Evolutionary conservation across 2,113 vertebrate species (phyloP).

Genomic region (Hemiprocne comata): DNA sequence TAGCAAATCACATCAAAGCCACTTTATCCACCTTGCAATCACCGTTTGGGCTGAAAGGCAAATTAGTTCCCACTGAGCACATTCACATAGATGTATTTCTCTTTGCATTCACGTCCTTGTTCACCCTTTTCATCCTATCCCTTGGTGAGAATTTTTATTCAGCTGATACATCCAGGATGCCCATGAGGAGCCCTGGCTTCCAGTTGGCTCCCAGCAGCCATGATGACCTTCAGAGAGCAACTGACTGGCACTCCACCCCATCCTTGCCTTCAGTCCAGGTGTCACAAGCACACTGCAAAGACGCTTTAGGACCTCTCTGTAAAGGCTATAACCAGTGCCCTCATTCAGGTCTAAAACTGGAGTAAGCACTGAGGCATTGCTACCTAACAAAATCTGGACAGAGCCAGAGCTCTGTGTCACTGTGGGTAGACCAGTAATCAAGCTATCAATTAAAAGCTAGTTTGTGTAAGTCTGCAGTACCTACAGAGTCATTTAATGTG

Average conservation of each 20-base stretch:
- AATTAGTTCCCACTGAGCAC: not conserved
- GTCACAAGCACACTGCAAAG: not conserved
- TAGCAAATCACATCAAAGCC: not conserved
- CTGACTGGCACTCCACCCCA: not conserved
- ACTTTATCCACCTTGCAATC: not conserved
- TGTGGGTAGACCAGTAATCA: not conserved
- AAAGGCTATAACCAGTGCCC: not conserved
- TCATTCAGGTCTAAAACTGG: not conserved
- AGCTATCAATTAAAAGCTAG: not conserved
- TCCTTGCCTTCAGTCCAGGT: rapidly evolving
- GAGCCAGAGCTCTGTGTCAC: not conserved
- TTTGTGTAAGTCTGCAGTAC: not conserved
- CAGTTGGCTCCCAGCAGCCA: not conserved
- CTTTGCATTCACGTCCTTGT: not conserved
- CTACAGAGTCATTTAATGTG: not conserved
- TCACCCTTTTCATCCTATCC: not conserved
- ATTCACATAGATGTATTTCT: not conserved
- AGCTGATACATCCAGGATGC: not conserved
- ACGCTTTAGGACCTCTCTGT: not conserved
- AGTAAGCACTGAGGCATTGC: not conserved
- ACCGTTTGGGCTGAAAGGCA: not conserved
- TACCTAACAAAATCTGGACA: not conserved
- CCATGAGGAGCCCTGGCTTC: not conserved
- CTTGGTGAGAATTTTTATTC: not conserved
- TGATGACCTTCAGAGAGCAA: not conserved